These are phyloP conservation scores for Helobdella robusta DNA, from an alignment of 2,888 invertebrate genomes.

Conservation along the genomic window DNA sequence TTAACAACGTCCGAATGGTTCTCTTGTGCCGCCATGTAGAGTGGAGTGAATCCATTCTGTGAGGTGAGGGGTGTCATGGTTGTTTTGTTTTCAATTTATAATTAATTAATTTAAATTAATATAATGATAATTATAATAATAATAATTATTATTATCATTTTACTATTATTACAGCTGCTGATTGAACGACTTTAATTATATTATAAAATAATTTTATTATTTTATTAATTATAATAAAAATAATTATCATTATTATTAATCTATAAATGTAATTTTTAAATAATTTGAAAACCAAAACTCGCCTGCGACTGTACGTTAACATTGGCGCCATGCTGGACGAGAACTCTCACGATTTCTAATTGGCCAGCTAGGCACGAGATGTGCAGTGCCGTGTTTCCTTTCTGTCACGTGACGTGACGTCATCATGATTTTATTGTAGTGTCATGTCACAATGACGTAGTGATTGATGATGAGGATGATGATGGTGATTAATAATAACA, in stretches of 20 bases:
- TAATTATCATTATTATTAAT: too few relatives aligned
- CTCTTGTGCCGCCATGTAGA: constrained; percentile 90
- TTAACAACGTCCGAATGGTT: constrained; percentile 59
- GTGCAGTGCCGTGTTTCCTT: constrained; percentile 72
- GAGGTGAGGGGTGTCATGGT: neutral
- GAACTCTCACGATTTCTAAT: constrained; percentile 83
- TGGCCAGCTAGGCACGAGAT: constrained; percentile 96
- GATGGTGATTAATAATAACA: neutral
- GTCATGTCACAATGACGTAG: neutral
- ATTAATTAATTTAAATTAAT: neutral
- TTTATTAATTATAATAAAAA: too few relatives aligned
- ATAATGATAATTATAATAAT: neutral
- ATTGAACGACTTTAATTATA: too few relatives aligned
- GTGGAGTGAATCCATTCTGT: constrained; percentile 30
- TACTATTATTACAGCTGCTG: neutral
- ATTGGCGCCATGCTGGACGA: constrained; percentile 86
- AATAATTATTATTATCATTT: neutral
- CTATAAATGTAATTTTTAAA: too few relatives aligned
- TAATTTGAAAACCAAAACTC: too few relatives aligned
- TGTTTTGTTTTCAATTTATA: neutral
- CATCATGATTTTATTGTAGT: too few relatives aligned
- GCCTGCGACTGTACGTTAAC: constrained; percentile 92
- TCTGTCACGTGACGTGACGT: too few relatives aligned
- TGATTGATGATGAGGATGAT: neutral
- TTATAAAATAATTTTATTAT: too few relatives aligned